Base-by-base conservation (phyloP, 2,113 vertebrate genomes). In the Gobiocypris rarus region DNA sequence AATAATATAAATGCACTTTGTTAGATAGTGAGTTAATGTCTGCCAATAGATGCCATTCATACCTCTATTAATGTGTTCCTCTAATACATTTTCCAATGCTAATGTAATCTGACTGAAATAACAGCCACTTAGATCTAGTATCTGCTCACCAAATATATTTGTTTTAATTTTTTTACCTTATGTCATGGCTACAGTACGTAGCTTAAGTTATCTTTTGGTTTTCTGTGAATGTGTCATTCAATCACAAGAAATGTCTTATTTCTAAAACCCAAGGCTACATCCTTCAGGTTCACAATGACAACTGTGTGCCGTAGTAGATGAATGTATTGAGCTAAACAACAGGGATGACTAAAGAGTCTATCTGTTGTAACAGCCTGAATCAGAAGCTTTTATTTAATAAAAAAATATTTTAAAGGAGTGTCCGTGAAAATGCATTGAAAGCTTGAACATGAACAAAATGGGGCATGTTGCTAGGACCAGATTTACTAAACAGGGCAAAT, bases 41-140 rank as follows among this genome's bases (percentile, higher is more conserved):
- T 78, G 56, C 38, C 34, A 78, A 9, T 22, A 61, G 34, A 78
- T 78, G 34, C 74, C 26, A 78, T 34, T n/a, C 56, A 78, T 43
- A 78, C 8, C 75, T 61, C n/a, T 14, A 17, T 54, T 77, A 59
- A 77, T 77, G 75, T 59, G 13, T 38, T 61, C 38, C n/a, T 45
- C 19, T 79, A 61, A 63, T 63, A 28, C 14, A 43, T 5, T 43
- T 34, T 43, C 75, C 22, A 41, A 59, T 56, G 50, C 13, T 43
- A 77, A 77, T 59, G 34, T 43, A 61, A 43, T 78, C 24, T 2
- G 22, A 45, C 38, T 78, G 56, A 61, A 43, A 61, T 28, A 45
- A 61, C 56, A 78, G 13, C 38, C 56, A 78, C 76, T 61, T 45
- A 38, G 19, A 78, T 45, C 14, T 41, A 78, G 9, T 61, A 45